phyloP scores from a whole-genome alignment of 1,140 invertebrate genomes.

The Lepidurus packardi region DNA sequence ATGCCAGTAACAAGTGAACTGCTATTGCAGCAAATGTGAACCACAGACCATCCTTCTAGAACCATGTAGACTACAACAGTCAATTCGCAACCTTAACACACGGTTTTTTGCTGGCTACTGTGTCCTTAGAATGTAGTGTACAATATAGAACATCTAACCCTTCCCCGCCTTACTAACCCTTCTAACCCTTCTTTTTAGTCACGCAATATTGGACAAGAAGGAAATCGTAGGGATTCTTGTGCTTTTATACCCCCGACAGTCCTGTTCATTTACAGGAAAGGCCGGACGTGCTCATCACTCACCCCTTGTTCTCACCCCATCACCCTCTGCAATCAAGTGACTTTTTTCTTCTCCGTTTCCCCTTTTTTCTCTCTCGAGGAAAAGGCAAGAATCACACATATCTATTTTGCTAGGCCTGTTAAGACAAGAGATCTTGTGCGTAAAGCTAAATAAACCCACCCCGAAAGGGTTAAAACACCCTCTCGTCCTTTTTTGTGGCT shows the following conservation, averaged over 20 bases:
- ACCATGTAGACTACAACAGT: too few species aligned
- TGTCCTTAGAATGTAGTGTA: too few species aligned
- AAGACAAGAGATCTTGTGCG: neutral
- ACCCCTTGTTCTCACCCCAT: neutral
- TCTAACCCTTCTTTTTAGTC: neutral
- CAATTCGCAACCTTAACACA: too few species aligned
- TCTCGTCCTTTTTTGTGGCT: neutral
- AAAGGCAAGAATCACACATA: neutral
- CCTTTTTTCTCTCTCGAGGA: neutral
- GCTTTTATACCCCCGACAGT: neutral
- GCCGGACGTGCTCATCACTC: neutral
- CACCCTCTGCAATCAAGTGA: neutral
- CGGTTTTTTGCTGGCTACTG: too few species aligned
- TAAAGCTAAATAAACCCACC: neutral
- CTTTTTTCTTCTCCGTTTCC: neutral
- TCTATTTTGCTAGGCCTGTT: neutral
- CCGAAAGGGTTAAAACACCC: neutral
- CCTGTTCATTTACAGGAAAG: neutral
- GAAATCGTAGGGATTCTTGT: slow-evolving; percentile 13
- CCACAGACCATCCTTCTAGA: too few species aligned
- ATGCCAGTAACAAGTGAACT: too few species aligned
- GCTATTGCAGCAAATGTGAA: too few species aligned
- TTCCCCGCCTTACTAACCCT: too few species aligned
- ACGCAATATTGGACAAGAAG: neutral
- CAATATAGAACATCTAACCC: too few species aligned